Evolutionary conservation across 35 echinoderm and acorn worm genomes (phyloP).

Genomic region (Diadema setosum): DNA sequence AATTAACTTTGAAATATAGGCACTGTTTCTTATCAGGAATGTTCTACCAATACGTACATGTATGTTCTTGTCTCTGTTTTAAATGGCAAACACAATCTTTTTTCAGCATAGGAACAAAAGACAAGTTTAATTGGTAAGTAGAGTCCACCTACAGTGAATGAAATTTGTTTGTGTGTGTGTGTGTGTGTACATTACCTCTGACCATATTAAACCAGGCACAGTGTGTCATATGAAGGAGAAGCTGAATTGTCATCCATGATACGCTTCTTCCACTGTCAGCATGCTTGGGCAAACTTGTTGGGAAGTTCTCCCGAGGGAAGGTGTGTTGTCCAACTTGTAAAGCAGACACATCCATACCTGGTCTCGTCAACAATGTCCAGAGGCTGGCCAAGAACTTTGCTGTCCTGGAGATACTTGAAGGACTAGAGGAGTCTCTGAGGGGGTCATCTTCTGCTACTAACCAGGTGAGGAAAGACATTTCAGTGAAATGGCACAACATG

Average conservation of each 20-base stretch:
- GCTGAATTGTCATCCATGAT: no score
- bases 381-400: slow-evolving; percentile 79
- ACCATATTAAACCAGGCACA: background rate
- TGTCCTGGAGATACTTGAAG: slow-evolving; percentile 65
- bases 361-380: slow-evolving; percentile 48
- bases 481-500: slow-evolving; percentile 51
- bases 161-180: no score
- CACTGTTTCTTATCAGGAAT: no score
- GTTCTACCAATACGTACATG: no score
- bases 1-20: no score
- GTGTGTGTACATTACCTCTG: background rate
- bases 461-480: slow-evolving; percentile 39
- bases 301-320: slow-evolving; percentile 45
- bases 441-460: background rate
- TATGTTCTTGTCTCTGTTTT: no score
- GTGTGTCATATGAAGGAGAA: no score
- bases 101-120: background rate
- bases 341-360: slow-evolving; percentile 40
- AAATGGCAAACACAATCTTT: no score
- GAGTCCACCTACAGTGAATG: background rate
- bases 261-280: background rate
- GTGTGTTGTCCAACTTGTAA: slow-evolving; percentile 70
- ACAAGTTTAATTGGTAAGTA: background rate
- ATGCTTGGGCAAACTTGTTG: slow-evolving; percentile 53
- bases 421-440: slow-evolving; percentile 12